Percentiles rank a stretch among this genome's conserved stretches.
phyloP scores from a whole-genome alignment of 1,140 invertebrate species.

The Sinella curviseta region DNA sequence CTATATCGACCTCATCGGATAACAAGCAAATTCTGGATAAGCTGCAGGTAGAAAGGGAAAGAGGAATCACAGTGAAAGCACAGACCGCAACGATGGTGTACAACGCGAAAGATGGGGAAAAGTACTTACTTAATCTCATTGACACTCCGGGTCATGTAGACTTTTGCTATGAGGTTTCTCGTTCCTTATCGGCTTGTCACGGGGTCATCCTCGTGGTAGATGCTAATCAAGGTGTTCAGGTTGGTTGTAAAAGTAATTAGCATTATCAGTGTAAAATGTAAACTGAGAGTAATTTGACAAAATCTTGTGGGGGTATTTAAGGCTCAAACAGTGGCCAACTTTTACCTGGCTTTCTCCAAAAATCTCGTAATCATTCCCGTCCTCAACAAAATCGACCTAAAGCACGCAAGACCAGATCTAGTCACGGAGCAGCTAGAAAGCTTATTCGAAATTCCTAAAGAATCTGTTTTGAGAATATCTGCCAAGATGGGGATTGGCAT shows the following conservation, averaged over 20 bases:
- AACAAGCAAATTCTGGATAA: conserved; percentile 84
- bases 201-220: conserved; percentile 93
- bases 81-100: conserved; percentile 91
- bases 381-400: conserved; percentile 95
- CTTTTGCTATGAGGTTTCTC: conserved; percentile 92
- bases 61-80: conserved; percentile 98
- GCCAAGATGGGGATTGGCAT: conserved; percentile 87
- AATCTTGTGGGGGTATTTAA: too few species aligned
- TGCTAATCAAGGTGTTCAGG: conserved; percentile 81
- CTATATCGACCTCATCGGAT: conserved; percentile 69
- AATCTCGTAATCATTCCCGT: conserved; percentile 86
- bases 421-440: conserved; percentile 76
- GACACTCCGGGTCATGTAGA: conserved; percentile 99
- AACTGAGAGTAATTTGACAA: conserved; percentile 59
- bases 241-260: conserved; percentile 45
- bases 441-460: conserved; percentile 79
- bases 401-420: conserved; percentile 79
- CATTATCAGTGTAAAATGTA: conserved; percentile 12
- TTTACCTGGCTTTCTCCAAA: conserved; percentile 83
- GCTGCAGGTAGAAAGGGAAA: conserved; percentile 83
- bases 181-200: conserved; percentile 88
- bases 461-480: conserved; percentile 73
- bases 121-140: conserved; percentile 92
- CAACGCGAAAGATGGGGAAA: conserved; percentile 58
- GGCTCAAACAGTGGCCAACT: conserved; percentile 97